Conservation (phyloP, 2,113 vertebrate genomes). For the Pygathrix nemaeus region DNA sequence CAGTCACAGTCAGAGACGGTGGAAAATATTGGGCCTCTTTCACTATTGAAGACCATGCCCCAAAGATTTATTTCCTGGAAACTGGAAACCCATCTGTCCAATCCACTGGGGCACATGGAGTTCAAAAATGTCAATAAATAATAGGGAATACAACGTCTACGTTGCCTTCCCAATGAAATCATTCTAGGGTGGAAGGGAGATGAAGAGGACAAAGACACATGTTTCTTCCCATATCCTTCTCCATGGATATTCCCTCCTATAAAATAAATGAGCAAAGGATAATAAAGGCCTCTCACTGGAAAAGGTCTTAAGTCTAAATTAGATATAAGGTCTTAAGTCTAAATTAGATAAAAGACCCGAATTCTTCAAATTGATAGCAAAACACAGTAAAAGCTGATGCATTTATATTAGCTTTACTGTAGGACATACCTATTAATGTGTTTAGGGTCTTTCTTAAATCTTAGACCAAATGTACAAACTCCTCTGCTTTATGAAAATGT, state of each 20-base stretch:
- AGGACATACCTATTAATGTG: neutral
- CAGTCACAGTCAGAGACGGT: neutral
- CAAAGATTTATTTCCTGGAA: neutral
- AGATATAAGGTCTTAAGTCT: neutral
- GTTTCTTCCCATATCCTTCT: neutral
- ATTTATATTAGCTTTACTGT: neutral
- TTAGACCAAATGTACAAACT: neutral
- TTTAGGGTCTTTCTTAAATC: neutral
- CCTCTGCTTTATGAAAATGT: neutral
- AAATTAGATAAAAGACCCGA: neutral
- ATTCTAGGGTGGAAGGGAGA: neutral
- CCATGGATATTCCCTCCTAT: neutral
- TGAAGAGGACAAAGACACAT: neutral
- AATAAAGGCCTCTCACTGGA: neutral
- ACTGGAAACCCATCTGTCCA: neutral
- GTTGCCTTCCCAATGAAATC: neutral
- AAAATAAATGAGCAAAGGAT: neutral
- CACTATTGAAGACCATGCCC: neutral
- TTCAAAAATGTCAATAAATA: neutral
- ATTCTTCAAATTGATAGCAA: neutral
- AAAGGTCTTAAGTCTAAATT: neutral
- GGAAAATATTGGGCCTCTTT: neutral
- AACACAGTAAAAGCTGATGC: neutral
- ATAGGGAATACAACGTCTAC: neutral
- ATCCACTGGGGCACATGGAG: neutral